These are phyloP conservation scores for Nasonovia ribisnigri DNA, from an alignment of 2,888 invertebrate species.

Conservation along the genomic window DNA sequence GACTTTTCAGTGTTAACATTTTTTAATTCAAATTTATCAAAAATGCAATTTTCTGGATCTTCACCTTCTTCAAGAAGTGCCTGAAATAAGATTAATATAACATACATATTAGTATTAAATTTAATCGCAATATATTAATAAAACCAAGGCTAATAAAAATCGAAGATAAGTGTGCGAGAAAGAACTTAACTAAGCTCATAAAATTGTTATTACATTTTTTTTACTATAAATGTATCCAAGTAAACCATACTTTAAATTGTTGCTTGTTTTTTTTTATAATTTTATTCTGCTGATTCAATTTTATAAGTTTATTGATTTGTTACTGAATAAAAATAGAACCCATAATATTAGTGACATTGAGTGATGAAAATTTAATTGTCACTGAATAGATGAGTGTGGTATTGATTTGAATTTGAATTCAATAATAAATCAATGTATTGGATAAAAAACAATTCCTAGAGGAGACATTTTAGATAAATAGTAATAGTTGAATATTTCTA, in stretches of 20 bases:
- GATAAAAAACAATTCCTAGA: no score
- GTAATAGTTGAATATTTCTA: no score
- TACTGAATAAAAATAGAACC: no score
- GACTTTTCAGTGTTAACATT: slow-evolving; percentile 69
- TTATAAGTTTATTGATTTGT: no score
- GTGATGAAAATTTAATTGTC: no score
- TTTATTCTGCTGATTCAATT: no score
- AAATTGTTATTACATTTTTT: neutral
- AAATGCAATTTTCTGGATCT: slow-evolving; percentile 78
- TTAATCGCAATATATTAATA: neutral
- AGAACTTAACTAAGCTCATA: neutral
- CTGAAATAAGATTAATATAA: slow-evolving; percentile 68
- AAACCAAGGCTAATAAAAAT: neutral
- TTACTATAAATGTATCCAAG: neutral
- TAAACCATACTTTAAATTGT: neutral
- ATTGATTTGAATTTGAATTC: no score
- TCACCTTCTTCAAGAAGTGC: slow-evolving; percentile 72
- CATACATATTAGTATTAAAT: neutral
- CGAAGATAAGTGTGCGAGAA: neutral
- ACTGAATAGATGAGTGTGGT: no score
- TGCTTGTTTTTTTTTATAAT: neutral
- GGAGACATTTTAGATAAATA: no score
- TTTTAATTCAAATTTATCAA: slow-evolving; percentile 67
- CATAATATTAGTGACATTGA: no score
- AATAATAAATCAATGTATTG: no score